Evolutionary conservation across 2,888 invertebrate species (phyloP).

Genomic region (Drosophila diplacantha): DNA sequence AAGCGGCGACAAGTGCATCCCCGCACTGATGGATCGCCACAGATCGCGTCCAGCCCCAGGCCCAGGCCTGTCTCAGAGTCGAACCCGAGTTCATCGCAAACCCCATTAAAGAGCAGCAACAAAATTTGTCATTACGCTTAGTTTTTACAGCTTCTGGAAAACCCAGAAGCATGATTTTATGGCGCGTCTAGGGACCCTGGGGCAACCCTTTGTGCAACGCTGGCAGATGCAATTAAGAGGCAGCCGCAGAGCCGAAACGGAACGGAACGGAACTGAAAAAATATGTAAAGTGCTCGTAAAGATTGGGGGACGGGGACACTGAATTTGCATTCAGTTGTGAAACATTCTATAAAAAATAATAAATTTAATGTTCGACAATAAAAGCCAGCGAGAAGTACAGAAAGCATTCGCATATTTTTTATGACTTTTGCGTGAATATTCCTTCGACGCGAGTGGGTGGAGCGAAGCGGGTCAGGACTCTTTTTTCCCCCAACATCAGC

Average conservation of each 20-base stretch:
- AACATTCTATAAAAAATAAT: slow-evolving; percentile 73
- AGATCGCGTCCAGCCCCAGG: slow-evolving; percentile 5
- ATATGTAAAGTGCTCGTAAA: slow-evolving; percentile 44
- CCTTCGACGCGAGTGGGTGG: background rate
- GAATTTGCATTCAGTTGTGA: slow-evolving; percentile 72
- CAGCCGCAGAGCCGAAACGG: slow-evolving; percentile 10
- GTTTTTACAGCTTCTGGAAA: slow-evolving; percentile 59
- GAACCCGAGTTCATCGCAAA: slow-evolving; percentile 38
- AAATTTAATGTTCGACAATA: slow-evolving; percentile 72
- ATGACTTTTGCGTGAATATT: slow-evolving; percentile 63
- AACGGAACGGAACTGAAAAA: slow-evolving; percentile 22
- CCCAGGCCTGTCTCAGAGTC: slow-evolving; percentile 21
- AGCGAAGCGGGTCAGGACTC: slow-evolving; percentile 17
- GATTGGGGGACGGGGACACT: slow-evolving; percentile 17
- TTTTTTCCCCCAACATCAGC: slow-evolving; percentile 33
- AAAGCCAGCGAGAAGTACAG: slow-evolving; percentile 49
- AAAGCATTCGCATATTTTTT: slow-evolving; percentile 62
- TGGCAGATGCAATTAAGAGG: slow-evolving; percentile 58
- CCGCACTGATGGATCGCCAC: slow-evolving; percentile 3
- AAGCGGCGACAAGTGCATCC: slow-evolving; percentile 30
- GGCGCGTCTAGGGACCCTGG: slow-evolving; percentile 38
- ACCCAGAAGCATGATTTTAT: slow-evolving; percentile 45
- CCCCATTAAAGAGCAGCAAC: slow-evolving; percentile 36
- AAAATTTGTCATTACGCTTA: slow-evolving; percentile 59
- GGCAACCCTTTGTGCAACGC: slow-evolving; percentile 16